These are phyloP conservation scores for Galbula dea DNA, from an alignment of 2,113 vertebrate species.

Conservation along the genomic window DNA sequence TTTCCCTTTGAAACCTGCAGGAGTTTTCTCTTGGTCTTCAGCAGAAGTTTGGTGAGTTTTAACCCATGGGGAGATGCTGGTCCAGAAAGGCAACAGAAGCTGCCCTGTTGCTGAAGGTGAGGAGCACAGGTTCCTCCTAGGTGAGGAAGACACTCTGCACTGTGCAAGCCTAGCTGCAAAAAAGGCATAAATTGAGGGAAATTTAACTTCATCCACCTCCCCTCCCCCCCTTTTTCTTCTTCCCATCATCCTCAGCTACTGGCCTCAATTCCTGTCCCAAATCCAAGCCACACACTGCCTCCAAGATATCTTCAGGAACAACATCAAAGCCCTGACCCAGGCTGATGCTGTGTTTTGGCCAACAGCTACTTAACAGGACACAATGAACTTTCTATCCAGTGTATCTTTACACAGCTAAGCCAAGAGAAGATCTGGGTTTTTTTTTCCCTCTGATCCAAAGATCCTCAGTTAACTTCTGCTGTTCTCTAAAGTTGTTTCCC, in stretches of 20 bases:
- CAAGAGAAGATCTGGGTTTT: background rate
- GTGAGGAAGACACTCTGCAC: rapidly evolving
- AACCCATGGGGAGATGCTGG: background rate
- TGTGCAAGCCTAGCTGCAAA: background rate
- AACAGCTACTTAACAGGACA: slow-evolving; percentile 24
- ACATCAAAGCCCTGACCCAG: slow-evolving; percentile 34
- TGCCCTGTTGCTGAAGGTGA: background rate
- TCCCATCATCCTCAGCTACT: background rate
- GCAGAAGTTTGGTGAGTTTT: background rate
- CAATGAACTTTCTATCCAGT: background rate
- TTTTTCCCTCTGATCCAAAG: background rate
- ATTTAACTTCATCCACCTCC: background rate
- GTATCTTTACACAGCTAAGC: background rate
- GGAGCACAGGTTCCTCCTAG: background rate
- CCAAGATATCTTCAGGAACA: slow-evolving; percentile 4
- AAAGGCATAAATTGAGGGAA: background rate
- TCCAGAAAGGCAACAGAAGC: background rate
- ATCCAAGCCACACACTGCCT: background rate
- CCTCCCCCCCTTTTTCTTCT: background rate
- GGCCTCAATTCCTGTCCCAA: background rate
- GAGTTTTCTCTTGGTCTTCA: background rate
- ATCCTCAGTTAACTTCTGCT: background rate
- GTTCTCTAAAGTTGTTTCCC: background rate
- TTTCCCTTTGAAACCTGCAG: background rate
- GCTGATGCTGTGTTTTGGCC: background rate